Evolutionary conservation across 92 coral and sea anemone species (phyloP).

Genomic region (Meandrina meandrites): DNA sequence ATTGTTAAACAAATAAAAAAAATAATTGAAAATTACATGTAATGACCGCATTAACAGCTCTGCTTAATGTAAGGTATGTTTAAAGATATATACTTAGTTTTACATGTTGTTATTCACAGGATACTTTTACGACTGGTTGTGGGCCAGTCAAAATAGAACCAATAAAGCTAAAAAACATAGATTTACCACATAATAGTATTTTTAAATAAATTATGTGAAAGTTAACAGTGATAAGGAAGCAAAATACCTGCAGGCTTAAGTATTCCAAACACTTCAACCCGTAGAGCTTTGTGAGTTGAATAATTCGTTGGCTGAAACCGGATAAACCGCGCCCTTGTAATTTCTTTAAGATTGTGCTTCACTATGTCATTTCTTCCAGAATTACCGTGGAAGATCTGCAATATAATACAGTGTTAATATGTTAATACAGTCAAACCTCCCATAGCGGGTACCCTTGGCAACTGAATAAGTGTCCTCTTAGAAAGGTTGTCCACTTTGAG

Average conservation of each 20-base stretch:
- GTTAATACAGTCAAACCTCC: not conserved
- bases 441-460: not conserved
- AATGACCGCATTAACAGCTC: too few species aligned
- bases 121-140: too few species aligned
- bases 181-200: too few species aligned
- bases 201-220: not conserved
- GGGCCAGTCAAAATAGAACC: too few species aligned
- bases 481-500: not conserved
- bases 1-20: not conserved
- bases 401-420: too few species aligned
- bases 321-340: slow-evolving; percentile 8
- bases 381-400: slow-evolving; percentile 1
- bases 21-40: too few species aligned
- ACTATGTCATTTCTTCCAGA: not conserved
- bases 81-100: too few species aligned
- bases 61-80: too few species aligned
- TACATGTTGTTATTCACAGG: too few species aligned
- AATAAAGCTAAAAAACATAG: too few species aligned
- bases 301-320: not conserved
- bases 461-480: not conserved
- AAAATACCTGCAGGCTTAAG: not conserved
- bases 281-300: not conserved
- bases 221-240: not conserved
- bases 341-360: not conserved
- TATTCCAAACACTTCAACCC: slow-evolving; percentile 11